Conservation (phyloP, 2,888 invertebrate species). For the Drosophila nigritarsus region DNA sequence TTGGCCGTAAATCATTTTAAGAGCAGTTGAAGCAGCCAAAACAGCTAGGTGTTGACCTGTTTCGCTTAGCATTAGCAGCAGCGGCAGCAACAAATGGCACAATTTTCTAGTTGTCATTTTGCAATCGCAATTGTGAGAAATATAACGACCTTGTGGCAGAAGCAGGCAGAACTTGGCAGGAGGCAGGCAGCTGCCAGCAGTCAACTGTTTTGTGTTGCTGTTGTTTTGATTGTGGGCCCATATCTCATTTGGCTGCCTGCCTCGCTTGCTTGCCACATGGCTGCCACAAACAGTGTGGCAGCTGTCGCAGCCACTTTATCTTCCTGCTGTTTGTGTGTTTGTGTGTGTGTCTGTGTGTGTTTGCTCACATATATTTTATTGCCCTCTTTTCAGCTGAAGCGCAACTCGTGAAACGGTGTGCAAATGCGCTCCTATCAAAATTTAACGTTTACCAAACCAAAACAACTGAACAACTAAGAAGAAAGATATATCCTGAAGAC, state of each 20-base stretch:
- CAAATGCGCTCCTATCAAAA: conserved; percentile 54
- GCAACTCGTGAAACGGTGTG: conserved; percentile 42
- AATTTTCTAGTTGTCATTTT: conserved; percentile 61
- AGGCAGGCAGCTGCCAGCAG: conserved; percentile 4
- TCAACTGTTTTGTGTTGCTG: conserved; percentile 15
- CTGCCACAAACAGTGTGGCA: conserved; percentile 24
- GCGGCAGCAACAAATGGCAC: conserved; percentile 56
- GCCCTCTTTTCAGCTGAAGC: conserved; percentile 35
- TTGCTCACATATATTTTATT: conserved; percentile 34
- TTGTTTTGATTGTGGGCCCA: conserved; percentile 2
- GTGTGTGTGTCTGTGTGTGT: background rate
- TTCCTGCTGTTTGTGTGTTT: conserved; percentile 8
- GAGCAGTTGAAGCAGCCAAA: conserved; percentile 37
- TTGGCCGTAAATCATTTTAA: conserved; percentile 47
- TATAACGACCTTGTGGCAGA: conserved; percentile 55
- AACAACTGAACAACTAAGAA: conserved; percentile 14
- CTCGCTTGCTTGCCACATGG: conserved; percentile 17
- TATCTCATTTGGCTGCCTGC: conserved; percentile 25
- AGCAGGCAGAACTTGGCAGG: background rate
- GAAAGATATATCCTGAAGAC: background rate
- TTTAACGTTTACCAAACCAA: conserved; percentile 33
- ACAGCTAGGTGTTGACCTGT: conserved; percentile 48
- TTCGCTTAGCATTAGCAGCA: conserved; percentile 14
- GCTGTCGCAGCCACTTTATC: conserved; percentile 55
- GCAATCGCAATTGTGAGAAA: conserved; percentile 63